Evolutionary conservation across 2,113 vertebrate genomes (phyloP).

Genomic region (Crypturellus undulatus): DNA sequence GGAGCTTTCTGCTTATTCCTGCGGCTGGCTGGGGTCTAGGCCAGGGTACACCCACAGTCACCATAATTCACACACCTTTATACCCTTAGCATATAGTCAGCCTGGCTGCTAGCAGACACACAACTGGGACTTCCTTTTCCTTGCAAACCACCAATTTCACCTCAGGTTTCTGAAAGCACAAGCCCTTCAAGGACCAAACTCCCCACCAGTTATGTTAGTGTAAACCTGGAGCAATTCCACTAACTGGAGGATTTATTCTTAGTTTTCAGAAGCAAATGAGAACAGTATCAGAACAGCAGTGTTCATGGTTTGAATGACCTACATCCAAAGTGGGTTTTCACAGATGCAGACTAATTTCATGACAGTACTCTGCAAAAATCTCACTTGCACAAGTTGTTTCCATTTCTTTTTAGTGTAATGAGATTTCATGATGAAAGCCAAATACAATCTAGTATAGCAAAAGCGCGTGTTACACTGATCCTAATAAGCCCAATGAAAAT

Average conservation of each 20-base stretch:
- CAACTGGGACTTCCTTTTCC: background rate
- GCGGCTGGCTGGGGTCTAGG: background rate
- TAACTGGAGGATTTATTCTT: background rate
- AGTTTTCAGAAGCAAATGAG: slow-evolving; percentile 18
- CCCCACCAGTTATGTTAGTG: background rate
- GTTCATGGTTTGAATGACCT: slow-evolving; percentile 46
- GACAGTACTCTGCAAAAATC: slow-evolving; percentile 66
- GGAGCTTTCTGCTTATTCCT: background rate
- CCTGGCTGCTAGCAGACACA: slow-evolving; percentile 12
- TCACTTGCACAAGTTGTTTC: slow-evolving; percentile 74
- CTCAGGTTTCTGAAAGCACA: background rate
- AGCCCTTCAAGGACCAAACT: background rate
- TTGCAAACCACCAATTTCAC: background rate
- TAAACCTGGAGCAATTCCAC: slow-evolving; percentile 16
- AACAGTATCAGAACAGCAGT: slow-evolving; percentile 11
- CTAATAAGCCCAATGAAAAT: slow-evolving; percentile 80
- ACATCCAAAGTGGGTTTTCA: slow-evolving; percentile 56
- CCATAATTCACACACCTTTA: background rate
- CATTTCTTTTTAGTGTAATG: slow-evolving; percentile 78
- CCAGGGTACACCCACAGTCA: background rate
- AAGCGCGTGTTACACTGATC: slow-evolving; percentile 73
- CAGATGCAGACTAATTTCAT: slow-evolving; percentile 66
- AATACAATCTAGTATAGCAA: slow-evolving; percentile 76
- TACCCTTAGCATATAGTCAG: background rate
- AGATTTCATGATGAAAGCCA: slow-evolving; percentile 80